phyloP scores from a whole-genome alignment of 2,888 invertebrate genomes.

The Drosophila putrida region DNA sequence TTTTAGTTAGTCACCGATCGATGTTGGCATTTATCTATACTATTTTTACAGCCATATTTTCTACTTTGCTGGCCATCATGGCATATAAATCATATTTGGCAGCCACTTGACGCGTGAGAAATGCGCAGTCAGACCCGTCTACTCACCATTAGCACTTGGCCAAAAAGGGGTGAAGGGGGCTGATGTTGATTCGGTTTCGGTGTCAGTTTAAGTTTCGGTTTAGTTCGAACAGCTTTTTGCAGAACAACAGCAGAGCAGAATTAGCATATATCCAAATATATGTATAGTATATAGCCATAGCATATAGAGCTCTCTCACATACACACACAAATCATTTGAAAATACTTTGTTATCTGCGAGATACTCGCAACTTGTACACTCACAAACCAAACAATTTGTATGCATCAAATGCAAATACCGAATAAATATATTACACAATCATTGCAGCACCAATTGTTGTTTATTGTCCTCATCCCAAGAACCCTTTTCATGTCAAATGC shows the following conservation, averaged over 20 bases:
- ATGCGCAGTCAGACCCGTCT: conserved; percentile 54
- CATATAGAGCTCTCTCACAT: not conserved
- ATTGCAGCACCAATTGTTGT: conserved; percentile 60
- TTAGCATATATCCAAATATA: conserved; percentile 37
- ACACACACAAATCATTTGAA: conserved; percentile 47
- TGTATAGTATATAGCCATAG: not conserved
- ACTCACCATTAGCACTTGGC: conserved; percentile 48
- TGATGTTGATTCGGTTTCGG: conserved; percentile 29
- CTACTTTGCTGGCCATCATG: conserved; percentile 51
- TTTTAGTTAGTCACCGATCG: not conserved
- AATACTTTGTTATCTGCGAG: conserved; percentile 37
- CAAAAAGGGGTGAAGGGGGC: conserved; percentile 6
- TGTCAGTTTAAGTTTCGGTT: conserved; percentile 4
- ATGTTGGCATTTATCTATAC: conserved; percentile 48
- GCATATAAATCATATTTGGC: conserved; percentile 77
- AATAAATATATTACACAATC: conserved; percentile 55
- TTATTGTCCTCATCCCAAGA: conserved; percentile 47
- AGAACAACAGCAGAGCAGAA: conserved; percentile 33
- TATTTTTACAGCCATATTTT: conserved; percentile 62
- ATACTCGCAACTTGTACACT: conserved; percentile 27
- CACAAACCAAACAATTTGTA: conserved; percentile 46
- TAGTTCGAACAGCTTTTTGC: conserved; percentile 22
- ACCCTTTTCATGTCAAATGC: conserved; percentile 42
- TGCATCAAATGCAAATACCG: conserved; percentile 65
- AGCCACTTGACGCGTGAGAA: conserved; percentile 74